Percentiles rank a stretch among this genome's conserved stretches.
These are phyloP conservation scores for Orthosia cruda DNA, from an alignment of 2,888 invertebrate species.

Conservation along the genomic window DNA sequence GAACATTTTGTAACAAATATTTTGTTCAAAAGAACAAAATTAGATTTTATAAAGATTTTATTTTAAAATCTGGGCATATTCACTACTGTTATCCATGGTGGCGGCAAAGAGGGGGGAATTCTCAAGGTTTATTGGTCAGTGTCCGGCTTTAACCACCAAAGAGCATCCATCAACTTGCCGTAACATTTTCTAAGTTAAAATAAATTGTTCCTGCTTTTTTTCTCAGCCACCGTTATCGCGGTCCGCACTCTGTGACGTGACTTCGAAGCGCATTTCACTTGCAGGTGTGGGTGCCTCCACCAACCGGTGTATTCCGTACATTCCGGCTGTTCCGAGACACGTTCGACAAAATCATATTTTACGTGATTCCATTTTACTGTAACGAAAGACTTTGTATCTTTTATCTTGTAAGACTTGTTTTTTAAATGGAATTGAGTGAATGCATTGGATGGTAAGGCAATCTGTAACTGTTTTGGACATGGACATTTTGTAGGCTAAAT, in stretches of 20 bases:
- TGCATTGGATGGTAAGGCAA: neutral
- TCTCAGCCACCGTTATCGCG: constrained; percentile 64
- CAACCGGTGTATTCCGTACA: constrained; percentile 69
- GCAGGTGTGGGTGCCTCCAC: constrained; percentile 72
- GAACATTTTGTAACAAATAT: no score
- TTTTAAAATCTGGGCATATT: no score
- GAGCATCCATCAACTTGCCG: neutral
- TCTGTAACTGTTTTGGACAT: constrained; percentile 1
- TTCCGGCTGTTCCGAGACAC: constrained; percentile 76
- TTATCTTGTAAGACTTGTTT: constrained; percentile 50
- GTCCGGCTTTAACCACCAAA: neutral
- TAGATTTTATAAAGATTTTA: no score
- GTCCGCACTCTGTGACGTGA: constrained; percentile 73
- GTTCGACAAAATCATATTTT: constrained; percentile 89
- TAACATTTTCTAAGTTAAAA: constrained; percentile 52
- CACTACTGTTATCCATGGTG: no score
- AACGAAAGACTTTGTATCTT: constrained; percentile 63
- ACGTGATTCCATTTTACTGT: constrained; percentile 86
- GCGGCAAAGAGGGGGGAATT: no score
- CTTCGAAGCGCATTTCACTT: constrained; percentile 74
- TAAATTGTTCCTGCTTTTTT: constrained; percentile 59
- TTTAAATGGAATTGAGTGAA: constrained; percentile 45
- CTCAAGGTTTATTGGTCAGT: no score
- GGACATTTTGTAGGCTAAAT: neutral
- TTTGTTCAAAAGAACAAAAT: no score